Conservation (phyloP, 2,797 vertebrate genomes). For the Sebastes itinus region DNA sequence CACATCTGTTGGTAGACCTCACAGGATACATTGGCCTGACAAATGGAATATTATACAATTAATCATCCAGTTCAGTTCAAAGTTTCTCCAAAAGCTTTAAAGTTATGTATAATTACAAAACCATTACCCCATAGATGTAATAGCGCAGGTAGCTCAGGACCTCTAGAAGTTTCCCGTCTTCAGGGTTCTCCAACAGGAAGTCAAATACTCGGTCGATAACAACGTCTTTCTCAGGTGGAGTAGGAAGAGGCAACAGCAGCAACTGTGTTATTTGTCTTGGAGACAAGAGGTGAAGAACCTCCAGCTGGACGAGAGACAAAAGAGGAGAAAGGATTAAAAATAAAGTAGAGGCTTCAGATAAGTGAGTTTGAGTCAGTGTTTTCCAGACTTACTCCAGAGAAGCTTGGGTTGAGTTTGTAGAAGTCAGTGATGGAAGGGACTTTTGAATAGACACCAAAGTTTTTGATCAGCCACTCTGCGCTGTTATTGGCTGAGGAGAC, state of each 20-base stretch:
- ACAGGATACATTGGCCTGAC: constrained; percentile 59
- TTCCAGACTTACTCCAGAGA: constrained; percentile 75
- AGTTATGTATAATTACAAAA: neutral
- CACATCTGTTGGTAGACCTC: constrained; percentile 60
- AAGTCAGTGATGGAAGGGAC: constrained; percentile 72
- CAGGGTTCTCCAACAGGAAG: constrained; percentile 54
- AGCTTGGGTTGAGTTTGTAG: constrained; percentile 70
- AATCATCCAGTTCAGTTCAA: neutral
- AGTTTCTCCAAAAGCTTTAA: neutral
- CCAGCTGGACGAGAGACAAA: constrained; percentile 58
- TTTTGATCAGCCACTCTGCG: constrained; percentile 70
- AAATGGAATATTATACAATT: neutral
- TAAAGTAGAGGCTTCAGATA: neutral
- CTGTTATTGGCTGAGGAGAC: constrained; percentile 63
- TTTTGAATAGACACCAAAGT: constrained; percentile 76
- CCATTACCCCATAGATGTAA: constrained; percentile 33
- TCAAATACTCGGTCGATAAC: constrained; percentile 73
- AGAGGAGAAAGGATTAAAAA: neutral
- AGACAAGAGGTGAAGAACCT: constrained; percentile 59
- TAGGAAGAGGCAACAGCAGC: constrained; percentile 62
- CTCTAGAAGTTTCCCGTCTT: constrained; percentile 6
- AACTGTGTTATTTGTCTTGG: constrained; percentile 66
- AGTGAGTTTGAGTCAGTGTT: neutral
- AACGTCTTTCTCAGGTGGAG: constrained; percentile 50
- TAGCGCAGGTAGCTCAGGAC: constrained; percentile 41